Evolutionary conservation across 37 sponge, comb jelly and placozoan species (phyloP).

Genomic region (Lycopodina hypogea): DNA sequence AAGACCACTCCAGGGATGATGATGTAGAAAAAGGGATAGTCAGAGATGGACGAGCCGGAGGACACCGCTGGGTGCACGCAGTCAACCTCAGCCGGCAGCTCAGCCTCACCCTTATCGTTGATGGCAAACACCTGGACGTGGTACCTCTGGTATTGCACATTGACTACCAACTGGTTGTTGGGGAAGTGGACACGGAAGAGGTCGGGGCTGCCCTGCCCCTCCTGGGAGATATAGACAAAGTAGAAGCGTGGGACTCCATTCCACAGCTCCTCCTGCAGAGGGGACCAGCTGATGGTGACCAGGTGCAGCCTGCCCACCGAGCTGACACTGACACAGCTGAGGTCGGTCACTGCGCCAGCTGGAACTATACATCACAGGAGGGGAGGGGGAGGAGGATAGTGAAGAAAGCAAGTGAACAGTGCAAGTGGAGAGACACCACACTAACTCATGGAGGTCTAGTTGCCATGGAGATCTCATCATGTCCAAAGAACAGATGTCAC

Average conservation of each 20-base stretch:
- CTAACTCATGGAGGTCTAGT: too few species aligned
- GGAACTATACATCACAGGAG: background rate
- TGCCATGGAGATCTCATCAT: too few species aligned
- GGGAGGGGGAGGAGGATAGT: background rate
- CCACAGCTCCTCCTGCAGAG: slow-evolving; percentile 26
- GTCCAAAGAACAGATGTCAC: too few species aligned
- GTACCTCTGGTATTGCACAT: background rate
- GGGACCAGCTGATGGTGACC: slow-evolving; percentile 18
- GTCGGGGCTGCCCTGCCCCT: background rate
- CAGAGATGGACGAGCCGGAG: background rate
- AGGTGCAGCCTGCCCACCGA: background rate
- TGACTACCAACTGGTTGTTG: background rate
- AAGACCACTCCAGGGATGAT: slow-evolving; percentile 22
- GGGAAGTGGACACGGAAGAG: background rate
- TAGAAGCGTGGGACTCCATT: slow-evolving; percentile 31
- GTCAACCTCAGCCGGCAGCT: background rate
- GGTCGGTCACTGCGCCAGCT: background rate
- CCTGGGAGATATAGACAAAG: background rate
- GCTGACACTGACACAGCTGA: background rate
- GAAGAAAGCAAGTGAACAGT: too few species aligned
- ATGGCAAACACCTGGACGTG: background rate
- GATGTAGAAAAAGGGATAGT: slow-evolving; percentile 36
- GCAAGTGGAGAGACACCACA: too few species aligned
- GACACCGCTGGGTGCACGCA: background rate
- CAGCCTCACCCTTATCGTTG: background rate